Base-by-base conservation (phyloP, 1,140 invertebrate species). In the Zophobas morio region DNA sequence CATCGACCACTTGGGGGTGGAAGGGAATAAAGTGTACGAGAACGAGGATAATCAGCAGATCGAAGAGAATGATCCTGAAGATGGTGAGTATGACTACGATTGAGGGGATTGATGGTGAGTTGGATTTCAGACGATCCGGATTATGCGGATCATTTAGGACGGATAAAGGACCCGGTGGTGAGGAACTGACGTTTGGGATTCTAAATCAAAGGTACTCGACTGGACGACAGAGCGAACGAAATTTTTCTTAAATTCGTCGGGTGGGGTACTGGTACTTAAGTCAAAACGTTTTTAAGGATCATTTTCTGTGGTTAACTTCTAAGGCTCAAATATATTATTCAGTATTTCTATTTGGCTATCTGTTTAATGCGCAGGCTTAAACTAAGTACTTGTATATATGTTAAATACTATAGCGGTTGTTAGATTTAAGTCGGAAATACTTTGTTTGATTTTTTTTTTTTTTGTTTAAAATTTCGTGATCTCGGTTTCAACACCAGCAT, bases 1-100 rank as follows among this genome's bases (percentile, higher is more conserved):
- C 32, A 46, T 60, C 8, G 74, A 75, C 5, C 40, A 46, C 0
- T 33, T 57, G n/a, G 74, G n/a, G 35, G 63, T 75, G 2, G 39
- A 75, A 60, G 53, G 42, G 1, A 74, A 74, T 6, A 60, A 74
- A 35, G 39, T 57, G 6, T 20, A 75, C 32, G 57, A 39, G 0
- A 37, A 60, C 33, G 56, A 75, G 0, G 54, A 75, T 51, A 54
- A 75, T 34, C 54, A 60, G 2, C 39, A 36, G 32, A 33, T 49
- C 2, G 54, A 75, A 47, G 73, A 74, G 39, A 74, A 53, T 39
- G 73, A 75, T 42, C 70, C 70, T 4, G 70, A 72, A 42, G 70
- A 72, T 20, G 74, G 57, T 75, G 56, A 73, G 40, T 56, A 54
- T 5, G 4, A 34, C 3, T 37, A 34, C 35, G 8, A 20, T 60